Conservation (phyloP, 2,797 vertebrate species). For the Psittacula echo region DNA sequence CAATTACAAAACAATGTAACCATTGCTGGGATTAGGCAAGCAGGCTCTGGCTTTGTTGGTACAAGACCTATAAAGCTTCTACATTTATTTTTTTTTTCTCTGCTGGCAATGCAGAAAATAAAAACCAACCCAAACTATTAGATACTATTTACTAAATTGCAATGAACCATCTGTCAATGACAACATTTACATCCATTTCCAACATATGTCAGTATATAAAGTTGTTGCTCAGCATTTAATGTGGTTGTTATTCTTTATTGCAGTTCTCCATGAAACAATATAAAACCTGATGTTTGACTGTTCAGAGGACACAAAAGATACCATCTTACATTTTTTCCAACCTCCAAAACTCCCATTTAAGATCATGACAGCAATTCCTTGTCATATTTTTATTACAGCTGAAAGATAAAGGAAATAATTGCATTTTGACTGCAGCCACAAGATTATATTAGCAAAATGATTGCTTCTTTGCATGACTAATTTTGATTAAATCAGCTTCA, state of each 20-base stretch:
- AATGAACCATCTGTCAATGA: background rate
- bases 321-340: background rate
- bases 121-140: background rate
- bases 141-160: conserved; percentile 1
- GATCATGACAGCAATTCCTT: conserved; percentile 22
- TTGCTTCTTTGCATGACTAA: conserved; percentile 64
- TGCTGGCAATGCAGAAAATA: background rate
- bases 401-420: conserved; percentile 67
- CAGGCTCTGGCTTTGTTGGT: background rate
- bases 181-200: background rate
- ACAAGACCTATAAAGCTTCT: background rate
- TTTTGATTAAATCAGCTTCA: conserved; percentile 73
- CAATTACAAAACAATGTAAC: background rate
- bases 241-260: background rate
- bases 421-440: conserved; percentile 53
- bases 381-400: conserved; percentile 62
- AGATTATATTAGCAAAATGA: conserved; percentile 63
- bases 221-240: conserved; percentile 27
- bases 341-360: conserved; percentile 12
- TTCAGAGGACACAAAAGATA: background rate
- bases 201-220: conserved; percentile 37
- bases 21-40: background rate
- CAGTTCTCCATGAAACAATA: background rate
- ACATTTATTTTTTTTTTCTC: background rate
- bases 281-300: conserved; percentile 17